Conservation (phyloP, 2,113 vertebrate species). For the Cynoglossus semilaevis region DNA sequence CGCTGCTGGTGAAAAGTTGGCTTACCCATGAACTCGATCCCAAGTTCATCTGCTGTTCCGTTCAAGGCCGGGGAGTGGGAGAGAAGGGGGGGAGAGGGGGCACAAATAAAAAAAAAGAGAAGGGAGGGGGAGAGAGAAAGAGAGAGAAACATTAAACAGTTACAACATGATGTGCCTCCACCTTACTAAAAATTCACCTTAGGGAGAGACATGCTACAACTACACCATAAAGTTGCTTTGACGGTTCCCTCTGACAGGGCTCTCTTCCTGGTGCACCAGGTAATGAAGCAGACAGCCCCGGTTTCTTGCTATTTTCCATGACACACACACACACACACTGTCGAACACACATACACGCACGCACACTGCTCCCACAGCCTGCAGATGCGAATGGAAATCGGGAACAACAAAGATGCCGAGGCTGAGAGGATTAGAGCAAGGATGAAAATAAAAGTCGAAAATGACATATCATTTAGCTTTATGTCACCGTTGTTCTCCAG, state of each 20-base stretch:
- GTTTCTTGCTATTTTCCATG: conserved; percentile 16
- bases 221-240: conserved; percentile 36
- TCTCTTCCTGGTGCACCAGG: conserved; percentile 30
- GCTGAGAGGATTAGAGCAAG: conserved; percentile 48
- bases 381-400: conserved; percentile 33
- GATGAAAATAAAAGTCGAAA: conserved; percentile 52
- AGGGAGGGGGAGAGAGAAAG: background rate
- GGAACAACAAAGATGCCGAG: conserved; percentile 34
- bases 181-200: conserved; percentile 37
- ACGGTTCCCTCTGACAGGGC: conserved; percentile 40
- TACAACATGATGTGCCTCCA: conserved; percentile 41
- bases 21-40: conserved; percentile 83
- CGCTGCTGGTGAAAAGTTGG: conserved; percentile 36
- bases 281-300: conserved; percentile 45
- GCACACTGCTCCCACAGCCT: conserved; percentile 10
- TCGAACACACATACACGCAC: conserved; percentile 1
- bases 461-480: conserved; percentile 53
- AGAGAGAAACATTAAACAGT: conserved; percentile 32
- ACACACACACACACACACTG: background rate
- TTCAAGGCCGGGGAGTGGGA: conserved; percentile 22
- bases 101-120: background rate
- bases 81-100: background rate
- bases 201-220: conserved; percentile 26
- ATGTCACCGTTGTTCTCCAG: conserved; percentile 45
- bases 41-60: conserved; percentile 76